A percentile compares a stretch with the other conserved stretches of the same genome.
Conservation (phyloP, 1,140 invertebrate genomes). For the Drosophila nigrodunni region DNA sequence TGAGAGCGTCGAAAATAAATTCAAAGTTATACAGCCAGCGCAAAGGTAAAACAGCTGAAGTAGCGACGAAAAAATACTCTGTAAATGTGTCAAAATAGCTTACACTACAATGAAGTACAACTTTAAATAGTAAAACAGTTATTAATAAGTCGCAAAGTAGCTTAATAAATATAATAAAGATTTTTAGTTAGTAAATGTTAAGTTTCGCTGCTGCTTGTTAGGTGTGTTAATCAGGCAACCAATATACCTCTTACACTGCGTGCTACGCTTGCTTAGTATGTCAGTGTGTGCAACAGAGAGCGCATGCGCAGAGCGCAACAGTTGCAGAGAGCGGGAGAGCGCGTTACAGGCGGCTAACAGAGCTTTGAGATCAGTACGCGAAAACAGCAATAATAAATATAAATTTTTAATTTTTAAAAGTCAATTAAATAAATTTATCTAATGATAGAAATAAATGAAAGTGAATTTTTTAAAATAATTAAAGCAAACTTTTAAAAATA, state of each 20-base stretch:
- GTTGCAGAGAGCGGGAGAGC: conserved; percentile 41
- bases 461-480: no score
- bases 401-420: not conserved
- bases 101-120: not conserved
- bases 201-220: not conserved
- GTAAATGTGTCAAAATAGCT: not conserved
- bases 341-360: conserved; percentile 38
- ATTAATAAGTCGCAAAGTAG: not conserved
- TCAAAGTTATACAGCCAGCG: conserved; percentile 15
- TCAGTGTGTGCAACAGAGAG: conserved; percentile 29
- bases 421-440: not conserved
- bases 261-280: not conserved
- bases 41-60: not conserved
- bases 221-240: not conserved
- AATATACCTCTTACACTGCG: not conserved
- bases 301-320: conserved; percentile 49
- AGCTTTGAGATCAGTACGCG: conserved; percentile 22
- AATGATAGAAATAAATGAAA: no score
- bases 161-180: not conserved
- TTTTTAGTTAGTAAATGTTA: not conserved
- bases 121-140: no score
- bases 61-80: conserved; percentile 20
- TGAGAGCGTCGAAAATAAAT: conserved; percentile 37
- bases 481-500: conserved; percentile 5
- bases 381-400: not conserved